phyloP scores from a whole-genome alignment of 2,888 invertebrate genomes.

The Callyntrura guangdongensis region DNA sequence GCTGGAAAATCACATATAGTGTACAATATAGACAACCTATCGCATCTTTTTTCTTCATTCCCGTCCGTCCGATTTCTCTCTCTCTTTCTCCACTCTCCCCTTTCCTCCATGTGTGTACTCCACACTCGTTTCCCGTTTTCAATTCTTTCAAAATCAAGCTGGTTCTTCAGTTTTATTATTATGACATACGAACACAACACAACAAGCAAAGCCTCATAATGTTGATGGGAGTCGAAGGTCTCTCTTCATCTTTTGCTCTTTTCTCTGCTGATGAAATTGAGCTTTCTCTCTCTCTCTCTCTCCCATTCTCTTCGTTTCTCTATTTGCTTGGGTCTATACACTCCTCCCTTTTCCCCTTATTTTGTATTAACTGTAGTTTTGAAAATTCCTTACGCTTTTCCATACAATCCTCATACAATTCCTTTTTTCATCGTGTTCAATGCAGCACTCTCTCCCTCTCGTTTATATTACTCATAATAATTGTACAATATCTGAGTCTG shows the following conservation, averaged over 20 bases:
- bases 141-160: slow-evolving; percentile 76
- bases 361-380: slow-evolving; percentile 70
- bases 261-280: slow-evolving; percentile 71
- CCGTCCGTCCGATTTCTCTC: slow-evolving; percentile 15
- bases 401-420: neutral
- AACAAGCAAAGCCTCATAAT: slow-evolving; percentile 49
- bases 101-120: slow-evolving; percentile 31
- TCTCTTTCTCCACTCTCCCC: neutral
- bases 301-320: neutral
- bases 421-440: slow-evolving; percentile 10
- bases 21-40: slow-evolving; percentile 29
- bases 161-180: slow-evolving; percentile 70
- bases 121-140: slow-evolving; percentile 43
- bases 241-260: slow-evolving; percentile 58
- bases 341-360: slow-evolving; percentile 46
- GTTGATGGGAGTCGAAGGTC: slow-evolving; percentile 65
- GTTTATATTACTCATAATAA: slow-evolving; percentile 67
- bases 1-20: neutral
- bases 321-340: slow-evolving; percentile 52
- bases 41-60: slow-evolving; percentile 54
- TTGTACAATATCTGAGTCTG: slow-evolving; percentile 75
- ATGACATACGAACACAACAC: slow-evolving; percentile 53
- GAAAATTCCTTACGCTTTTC: slow-evolving; percentile 64
- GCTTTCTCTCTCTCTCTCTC: slow-evolving; percentile 43
- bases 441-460: slow-evolving; percentile 10